A percentile compares a stretch with the other conserved stretches of the same genome.
phyloP scores from a whole-genome alignment of 2,888 invertebrate genomes.

The Acanthacorydalis orientalis region DNA sequence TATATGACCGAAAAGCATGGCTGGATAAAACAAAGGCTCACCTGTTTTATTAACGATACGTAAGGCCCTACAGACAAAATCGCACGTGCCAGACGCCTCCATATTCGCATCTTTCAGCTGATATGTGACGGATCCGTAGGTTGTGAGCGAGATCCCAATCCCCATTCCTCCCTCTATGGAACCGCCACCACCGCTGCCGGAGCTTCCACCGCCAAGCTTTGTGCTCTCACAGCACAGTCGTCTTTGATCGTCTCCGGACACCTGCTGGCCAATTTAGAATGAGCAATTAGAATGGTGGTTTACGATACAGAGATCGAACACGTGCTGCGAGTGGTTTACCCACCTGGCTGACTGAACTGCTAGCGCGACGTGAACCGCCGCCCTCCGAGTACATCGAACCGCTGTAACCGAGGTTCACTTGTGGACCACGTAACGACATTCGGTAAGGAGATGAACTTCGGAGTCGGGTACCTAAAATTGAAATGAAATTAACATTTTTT shows the following conservation, averaged over 20 bases:
- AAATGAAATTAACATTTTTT: too few relatives aligned
- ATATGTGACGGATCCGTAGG: slow-evolving; percentile 62
- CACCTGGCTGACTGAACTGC: slow-evolving; percentile 60
- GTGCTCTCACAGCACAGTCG: slow-evolving; percentile 47
- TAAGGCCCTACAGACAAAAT: slow-evolving; percentile 54
- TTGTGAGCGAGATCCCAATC: slow-evolving; percentile 32
- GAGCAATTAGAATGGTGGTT: not conserved
- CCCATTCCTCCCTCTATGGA: slow-evolving; percentile 26
- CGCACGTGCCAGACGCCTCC: slow-evolving; percentile 55
- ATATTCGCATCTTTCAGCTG: slow-evolving; percentile 64
- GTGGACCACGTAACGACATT: slow-evolving; percentile 28
- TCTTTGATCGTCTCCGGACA: slow-evolving; percentile 56
- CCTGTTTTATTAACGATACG: slow-evolving; percentile 58
- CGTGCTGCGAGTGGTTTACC: slow-evolving; percentile 3
- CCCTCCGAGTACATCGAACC: slow-evolving; percentile 33
- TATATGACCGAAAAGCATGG: not conserved
- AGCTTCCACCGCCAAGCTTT: slow-evolving; percentile 32
- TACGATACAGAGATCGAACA: not conserved
- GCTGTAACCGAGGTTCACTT: slow-evolving; percentile 29
- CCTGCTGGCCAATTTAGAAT: slow-evolving; percentile 26
- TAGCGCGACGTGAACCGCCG: slow-evolving; percentile 45
- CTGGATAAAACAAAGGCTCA: slow-evolving; percentile 28
- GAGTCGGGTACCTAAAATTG: slow-evolving; percentile 17
- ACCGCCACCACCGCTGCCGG: slow-evolving; percentile 23
- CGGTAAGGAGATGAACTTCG: slow-evolving; percentile 48